Percentiles rank a stretch among this genome's conserved stretches.
Evolutionary conservation across 1,140 invertebrate species (phyloP).

Genomic region (Hormaphis cornu): DNA sequence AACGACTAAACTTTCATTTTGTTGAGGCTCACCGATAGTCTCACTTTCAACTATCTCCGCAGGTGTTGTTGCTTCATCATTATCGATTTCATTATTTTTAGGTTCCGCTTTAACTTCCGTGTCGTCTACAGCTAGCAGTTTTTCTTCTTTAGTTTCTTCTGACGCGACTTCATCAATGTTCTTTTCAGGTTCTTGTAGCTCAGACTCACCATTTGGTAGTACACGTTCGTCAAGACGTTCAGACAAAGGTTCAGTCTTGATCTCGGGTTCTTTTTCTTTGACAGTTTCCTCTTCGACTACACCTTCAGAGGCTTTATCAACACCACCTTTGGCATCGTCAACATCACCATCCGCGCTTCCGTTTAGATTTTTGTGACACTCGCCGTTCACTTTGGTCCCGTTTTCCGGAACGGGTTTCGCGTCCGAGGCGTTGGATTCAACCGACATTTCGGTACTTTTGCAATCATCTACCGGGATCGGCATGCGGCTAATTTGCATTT

Average conservation of each 20-base stretch:
- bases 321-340: neutral
- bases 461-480: slow-evolving; percentile 23
- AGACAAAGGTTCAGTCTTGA: neutral
- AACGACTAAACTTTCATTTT: neutral
- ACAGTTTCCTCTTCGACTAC: neutral
- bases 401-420: neutral
- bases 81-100: neutral
- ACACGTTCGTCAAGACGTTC: neutral
- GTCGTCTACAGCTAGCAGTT: neutral
- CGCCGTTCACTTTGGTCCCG: neutral
- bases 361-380: slow-evolving; percentile 10
- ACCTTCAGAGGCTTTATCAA: neutral
- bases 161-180: neutral
- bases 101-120: no score
- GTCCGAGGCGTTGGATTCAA: slow-evolving; percentile 1
- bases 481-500: slow-evolving; percentile 28
- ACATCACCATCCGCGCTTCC: neutral
- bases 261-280: neutral
- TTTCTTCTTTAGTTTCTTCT: neutral
- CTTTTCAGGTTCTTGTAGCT: neutral
- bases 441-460: slow-evolving; percentile 16
- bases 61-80: neutral
- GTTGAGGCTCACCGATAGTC: neutral
- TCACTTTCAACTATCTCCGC: slow-evolving; percentile 1
- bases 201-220: neutral